Evolutionary conservation across 2,113 vertebrate species (phyloP), one percentile per base, ranked within the genome.

Genomic region (Okapia johnstoni): DNA sequence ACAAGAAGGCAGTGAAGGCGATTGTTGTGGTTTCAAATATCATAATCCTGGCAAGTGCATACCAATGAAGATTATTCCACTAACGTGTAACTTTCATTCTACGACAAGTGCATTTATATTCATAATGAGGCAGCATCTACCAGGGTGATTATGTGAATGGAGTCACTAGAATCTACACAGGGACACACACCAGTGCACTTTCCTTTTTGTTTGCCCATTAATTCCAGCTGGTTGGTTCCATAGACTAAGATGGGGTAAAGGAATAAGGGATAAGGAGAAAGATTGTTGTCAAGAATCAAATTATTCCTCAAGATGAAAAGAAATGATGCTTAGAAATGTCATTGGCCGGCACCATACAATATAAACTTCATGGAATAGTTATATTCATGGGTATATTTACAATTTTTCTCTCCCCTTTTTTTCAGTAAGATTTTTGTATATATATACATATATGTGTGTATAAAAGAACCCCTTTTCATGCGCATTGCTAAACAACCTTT

Each of bases 51-150:
- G 55, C 30, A 83, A 87, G 60, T 48, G 9, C 25, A 16, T 33
- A 57, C 36, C 57, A 63, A 16, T 46, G 55, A 94, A 95, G 80
- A 7, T 16, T 43, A 89, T 9, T 73, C 43, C 55, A 52, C 50
- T 61, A 30, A 54, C 70, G 16, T 46, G 70, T 60, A 55, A n/a
- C 66, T 88, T 85, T 58, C 14, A 46, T 95, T 96, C 77, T 55
- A 85, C 5, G 16, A n/a, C 58, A 40, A 96, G 33, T 54, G 92
- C 92, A 96, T 97, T 94, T 96, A 88, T 55, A 94, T 91, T 96
- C 89, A 94, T 85, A 95, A 93, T 57, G 92, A 97, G 58, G 52
- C 43, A 36, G 57, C 15, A 10, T 88, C 28, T 30, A 30, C 21
- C 3, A 17, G 46, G 58, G 70, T 50, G 48, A 57, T 83, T 93